A percentile compares a stretch with the other conserved stretches of the same genome.
These are phyloP conservation scores for Cladopsammia gracilis DNA, from an alignment of 64 coral and sea anemone species.

Conservation along the genomic window DNA sequence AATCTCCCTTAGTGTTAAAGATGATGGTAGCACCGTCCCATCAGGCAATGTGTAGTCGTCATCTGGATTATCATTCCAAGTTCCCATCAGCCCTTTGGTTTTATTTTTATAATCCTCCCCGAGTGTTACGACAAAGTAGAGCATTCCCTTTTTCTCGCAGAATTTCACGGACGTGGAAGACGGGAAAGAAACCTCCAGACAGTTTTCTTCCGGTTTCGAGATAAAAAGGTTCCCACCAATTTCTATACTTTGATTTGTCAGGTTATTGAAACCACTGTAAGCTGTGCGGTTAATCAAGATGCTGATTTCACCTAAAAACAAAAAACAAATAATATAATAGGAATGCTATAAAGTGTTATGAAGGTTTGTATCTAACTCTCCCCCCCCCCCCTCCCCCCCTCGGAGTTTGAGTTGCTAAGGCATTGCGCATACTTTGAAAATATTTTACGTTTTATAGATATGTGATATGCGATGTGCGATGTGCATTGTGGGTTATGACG, in stretches of 20 bases:
- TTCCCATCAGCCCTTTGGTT: not conserved
- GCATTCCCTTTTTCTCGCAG: not conserved
- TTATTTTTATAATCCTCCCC: constrained; percentile 28
- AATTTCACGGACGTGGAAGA: constrained; percentile 42
- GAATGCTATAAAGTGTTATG: too few relatives aligned
- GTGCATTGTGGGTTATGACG: too few relatives aligned
- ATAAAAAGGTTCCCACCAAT: not conserved
- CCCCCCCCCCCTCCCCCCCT: too few relatives aligned
- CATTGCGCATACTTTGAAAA: too few relatives aligned
- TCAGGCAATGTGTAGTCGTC: constrained; percentile 22
- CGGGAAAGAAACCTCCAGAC: constrained; percentile 8
- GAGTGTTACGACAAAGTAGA: constrained; percentile 8
- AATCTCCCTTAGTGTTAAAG: constrained; percentile 17
- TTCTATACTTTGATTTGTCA: not conserved
- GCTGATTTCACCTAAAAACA: not conserved
- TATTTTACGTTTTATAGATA: too few relatives aligned
- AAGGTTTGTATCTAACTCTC: too few relatives aligned
- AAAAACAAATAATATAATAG: too few relatives aligned
- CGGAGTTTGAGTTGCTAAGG: too few relatives aligned
- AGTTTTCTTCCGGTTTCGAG: constrained; percentile 14
- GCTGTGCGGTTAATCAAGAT: not conserved
- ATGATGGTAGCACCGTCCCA: not conserved
- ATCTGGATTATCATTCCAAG: too few relatives aligned
- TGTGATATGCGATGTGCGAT: too few relatives aligned
- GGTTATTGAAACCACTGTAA: not conserved